Evolutionary conservation across 1,140 invertebrate genomes (phyloP).

Genomic region (Drosophila asahinai): DNA sequence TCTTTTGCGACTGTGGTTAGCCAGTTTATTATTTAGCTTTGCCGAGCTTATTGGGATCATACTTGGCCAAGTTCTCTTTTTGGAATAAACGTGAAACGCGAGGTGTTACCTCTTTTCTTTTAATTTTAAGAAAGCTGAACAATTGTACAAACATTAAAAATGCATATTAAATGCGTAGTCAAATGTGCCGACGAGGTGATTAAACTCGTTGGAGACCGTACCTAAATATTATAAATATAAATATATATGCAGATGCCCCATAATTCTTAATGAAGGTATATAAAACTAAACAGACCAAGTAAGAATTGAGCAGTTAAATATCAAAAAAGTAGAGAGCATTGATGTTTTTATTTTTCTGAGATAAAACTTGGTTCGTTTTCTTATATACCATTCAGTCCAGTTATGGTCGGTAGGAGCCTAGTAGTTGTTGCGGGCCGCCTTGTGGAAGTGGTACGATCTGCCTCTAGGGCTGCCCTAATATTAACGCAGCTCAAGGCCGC

Average conservation of each 20-base stretch:
- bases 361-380: background rate
- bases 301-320: background rate
- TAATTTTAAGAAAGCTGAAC: background rate
- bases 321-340: conserved; percentile 21
- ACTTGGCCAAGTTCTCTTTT: conserved; percentile 6
- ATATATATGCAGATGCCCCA: background rate
- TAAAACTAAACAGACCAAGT: too few species aligned
- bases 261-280: too few species aligned
- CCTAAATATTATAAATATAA: background rate
- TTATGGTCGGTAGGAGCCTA: background rate
- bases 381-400: too few species aligned
- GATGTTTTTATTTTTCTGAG: conserved; percentile 15
- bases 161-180: conserved; percentile 6
- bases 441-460: background rate
- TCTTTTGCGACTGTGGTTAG: background rate
- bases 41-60: conserved; percentile 30
- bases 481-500: conserved; percentile 32
- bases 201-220: background rate
- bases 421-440: background rate
- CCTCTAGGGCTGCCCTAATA: conserved; percentile 7
- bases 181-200: background rate
- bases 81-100: conserved; percentile 6
- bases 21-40: conserved; percentile 19
- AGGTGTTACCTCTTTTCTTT: background rate
- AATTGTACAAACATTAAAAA: conserved; percentile 32